Evolutionary conservation across 2,113 vertebrate species (phyloP), one percentile per base, ranked within the genome.

Genomic region (Caranx melampygus): DNA sequence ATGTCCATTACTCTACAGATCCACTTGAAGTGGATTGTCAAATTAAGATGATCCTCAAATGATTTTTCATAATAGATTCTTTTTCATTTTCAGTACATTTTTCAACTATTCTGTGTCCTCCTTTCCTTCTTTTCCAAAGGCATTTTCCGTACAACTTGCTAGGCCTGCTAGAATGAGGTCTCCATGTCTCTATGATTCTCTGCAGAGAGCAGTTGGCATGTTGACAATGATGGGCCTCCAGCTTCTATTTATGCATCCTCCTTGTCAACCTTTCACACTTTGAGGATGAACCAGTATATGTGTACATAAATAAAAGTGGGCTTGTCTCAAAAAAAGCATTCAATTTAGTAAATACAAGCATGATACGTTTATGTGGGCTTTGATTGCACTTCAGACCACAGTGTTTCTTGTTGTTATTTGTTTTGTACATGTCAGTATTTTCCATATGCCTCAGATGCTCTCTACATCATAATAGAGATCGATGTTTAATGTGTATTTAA

Each of bases 141-240:
- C 40, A 52, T 59, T 44, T 87, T 71, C 31, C 16, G 10, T 79
- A 86, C 64, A 76, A 35, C 52, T 64, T 75, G 40, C 52, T 15
- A 65, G 63, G 80, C 62, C 75, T 82, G 66, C 70, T 79, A 58
- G 81, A 83, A 84, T 70, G 64, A 86, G 77, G 75, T 88, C 81
- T 83, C 72, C 66, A 13, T 87, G 79, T 84, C 81, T 84, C 70
- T 75, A 15, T 79, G 83, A 84, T 88, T 89, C 75, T 87, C 73
- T 79, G 72, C 73, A 79, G 82, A 89, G 74, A 89, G 69, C 76
- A 64, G 68, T 87, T 85, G 85, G 83, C 81, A 91, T 90, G 72
- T 90, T 90, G 84, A 93, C 90, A 92, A 89, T 84, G 84, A 89
- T 85, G 77, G 82, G 75, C 82, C 86, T 78, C 63, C 71, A 90